These are phyloP conservation scores for Sebastiscus tertius DNA, from an alignment of 2,797 vertebrate species.

Conservation along the genomic window DNA sequence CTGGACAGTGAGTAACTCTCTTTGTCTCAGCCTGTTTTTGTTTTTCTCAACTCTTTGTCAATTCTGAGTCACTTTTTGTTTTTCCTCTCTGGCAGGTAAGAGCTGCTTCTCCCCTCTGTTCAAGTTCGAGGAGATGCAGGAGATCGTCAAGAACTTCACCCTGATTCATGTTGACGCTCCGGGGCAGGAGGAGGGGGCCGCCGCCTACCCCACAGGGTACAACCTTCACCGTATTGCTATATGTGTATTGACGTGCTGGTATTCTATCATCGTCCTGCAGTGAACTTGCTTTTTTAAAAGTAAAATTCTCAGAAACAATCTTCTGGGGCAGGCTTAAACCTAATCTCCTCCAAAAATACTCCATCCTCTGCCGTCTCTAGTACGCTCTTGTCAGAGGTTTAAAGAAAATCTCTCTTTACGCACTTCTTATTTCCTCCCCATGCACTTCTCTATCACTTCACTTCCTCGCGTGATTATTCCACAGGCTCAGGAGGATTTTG, in stretches of 20 bases:
- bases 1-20: constrained; percentile 87
- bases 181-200: constrained; percentile 90
- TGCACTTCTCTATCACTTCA: background rate
- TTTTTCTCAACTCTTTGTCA: background rate
- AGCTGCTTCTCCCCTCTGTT: constrained; percentile 92
- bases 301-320: constrained; percentile 32
- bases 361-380: background rate
- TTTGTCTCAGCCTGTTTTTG: background rate
- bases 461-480: background rate
- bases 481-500: constrained; percentile 36
- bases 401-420: constrained; percentile 32
- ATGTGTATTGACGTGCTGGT: background rate
- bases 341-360: constrained; percentile 61
- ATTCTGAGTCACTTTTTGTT: background rate
- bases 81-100: constrained; percentile 82
- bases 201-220: constrained; percentile 87
- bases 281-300: constrained; percentile 5
- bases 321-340: constrained; percentile 29
- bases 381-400: constrained; percentile 42
- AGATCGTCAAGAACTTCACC: constrained; percentile 94
- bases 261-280: background rate
- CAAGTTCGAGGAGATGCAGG: constrained; percentile 92
- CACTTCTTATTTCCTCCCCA: background rate
- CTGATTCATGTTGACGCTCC: constrained; percentile 91
- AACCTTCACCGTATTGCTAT: background rate